These are phyloP conservation scores for Stichodactyla helianthus DNA, from an alignment of 64 coral and sea anemone genomes.

Conservation along the genomic window DNA sequence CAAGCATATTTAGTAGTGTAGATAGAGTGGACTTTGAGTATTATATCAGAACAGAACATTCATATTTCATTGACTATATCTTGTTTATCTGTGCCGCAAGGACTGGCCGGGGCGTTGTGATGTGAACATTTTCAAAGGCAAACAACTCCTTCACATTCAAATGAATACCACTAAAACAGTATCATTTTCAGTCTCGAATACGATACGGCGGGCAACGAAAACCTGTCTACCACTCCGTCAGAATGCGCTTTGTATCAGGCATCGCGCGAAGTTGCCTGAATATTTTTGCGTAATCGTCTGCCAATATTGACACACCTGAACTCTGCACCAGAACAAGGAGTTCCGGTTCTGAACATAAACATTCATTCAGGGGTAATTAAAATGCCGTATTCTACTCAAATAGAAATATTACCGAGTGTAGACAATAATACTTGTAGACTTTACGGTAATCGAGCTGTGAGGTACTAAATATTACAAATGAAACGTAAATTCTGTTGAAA, in stretches of 20 bases:
- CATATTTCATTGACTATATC: too few relatives aligned
- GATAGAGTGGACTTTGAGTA: too few relatives aligned
- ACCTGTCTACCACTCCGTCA: not conserved
- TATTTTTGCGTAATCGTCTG: not conserved
- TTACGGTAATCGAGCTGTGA: not conserved
- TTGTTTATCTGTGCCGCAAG: too few relatives aligned
- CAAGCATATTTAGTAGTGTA: too few relatives aligned
- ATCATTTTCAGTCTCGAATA: too few relatives aligned
- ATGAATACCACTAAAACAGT: too few relatives aligned
- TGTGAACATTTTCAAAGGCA: too few relatives aligned
- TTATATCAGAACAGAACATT: too few relatives aligned
- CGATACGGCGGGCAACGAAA: too few relatives aligned
- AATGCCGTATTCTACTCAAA: not conserved
- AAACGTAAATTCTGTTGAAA: not conserved
- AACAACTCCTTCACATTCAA: too few relatives aligned
- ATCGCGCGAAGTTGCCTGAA: not conserved
- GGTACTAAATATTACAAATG: not conserved
- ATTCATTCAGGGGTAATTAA: not conserved
- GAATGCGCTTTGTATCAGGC: not conserved
- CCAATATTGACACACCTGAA: not conserved
- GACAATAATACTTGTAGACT: not conserved
- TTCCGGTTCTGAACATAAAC: not conserved
- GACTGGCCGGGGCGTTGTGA: too few relatives aligned
- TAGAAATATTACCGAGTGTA: not conserved
- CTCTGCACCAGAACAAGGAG: too few relatives aligned